These are phyloP conservation scores for Ginglymostoma cirratum DNA, from an alignment of 2,113 vertebrate species.

Conservation along the genomic window DNA sequence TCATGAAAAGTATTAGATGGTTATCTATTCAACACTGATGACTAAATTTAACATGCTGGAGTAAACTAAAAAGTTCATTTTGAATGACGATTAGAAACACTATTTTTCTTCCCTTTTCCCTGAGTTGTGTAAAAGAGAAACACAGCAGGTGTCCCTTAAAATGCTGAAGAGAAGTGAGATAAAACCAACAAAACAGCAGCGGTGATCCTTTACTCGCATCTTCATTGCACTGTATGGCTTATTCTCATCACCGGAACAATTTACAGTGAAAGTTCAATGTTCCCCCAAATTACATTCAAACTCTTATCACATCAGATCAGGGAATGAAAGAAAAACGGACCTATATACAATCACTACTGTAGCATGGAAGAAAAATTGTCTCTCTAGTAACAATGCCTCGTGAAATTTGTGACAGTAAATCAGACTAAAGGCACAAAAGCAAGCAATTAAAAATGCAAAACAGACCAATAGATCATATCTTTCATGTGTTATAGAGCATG, in stretches of 20 bases:
- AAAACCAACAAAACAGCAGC: background rate
- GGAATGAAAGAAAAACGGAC: background rate
- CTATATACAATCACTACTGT: background rate
- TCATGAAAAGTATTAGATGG: background rate
- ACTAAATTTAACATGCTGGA: background rate
- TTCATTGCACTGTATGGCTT: background rate
- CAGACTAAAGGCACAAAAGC: background rate
- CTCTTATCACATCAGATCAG: conserved; percentile 22
- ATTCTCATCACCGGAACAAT: background rate
- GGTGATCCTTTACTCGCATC: background rate
- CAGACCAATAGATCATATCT: background rate
- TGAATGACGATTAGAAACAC: background rate
- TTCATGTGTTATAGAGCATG: background rate
- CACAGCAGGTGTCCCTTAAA: conserved; percentile 13
- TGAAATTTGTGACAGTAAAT: background rate
- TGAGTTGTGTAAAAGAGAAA: background rate
- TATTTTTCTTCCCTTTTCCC: background rate
- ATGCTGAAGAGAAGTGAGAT: background rate
- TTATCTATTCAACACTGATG: background rate
- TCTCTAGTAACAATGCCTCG: background rate
- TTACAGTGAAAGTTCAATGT: conserved; percentile 11
- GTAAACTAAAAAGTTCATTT: background rate
- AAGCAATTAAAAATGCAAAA: background rate
- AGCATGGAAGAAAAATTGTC: background rate
- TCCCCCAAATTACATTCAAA: conserved; percentile 19